Evolutionary conservation across 2,797 vertebrate genomes (phyloP).

Genomic region (Amazonetta brasiliensis): DNA sequence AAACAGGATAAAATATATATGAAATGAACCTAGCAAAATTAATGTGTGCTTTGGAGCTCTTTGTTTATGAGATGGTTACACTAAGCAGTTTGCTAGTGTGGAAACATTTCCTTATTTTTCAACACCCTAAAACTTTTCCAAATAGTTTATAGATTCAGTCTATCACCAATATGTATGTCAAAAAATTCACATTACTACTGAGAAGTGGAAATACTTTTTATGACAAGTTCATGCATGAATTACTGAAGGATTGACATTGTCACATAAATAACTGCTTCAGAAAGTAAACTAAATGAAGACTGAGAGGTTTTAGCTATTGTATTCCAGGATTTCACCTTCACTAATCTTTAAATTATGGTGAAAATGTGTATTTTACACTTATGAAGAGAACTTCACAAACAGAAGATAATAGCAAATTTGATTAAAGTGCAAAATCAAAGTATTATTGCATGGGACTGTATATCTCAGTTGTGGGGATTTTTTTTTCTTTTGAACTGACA

Average conservation of each 20-base stretch:
- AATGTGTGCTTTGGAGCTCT: conserved; percentile 22
- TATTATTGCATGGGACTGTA: not conserved
- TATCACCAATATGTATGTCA: conserved; percentile 1
- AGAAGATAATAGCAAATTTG: not conserved
- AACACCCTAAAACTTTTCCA: conserved; percentile 19
- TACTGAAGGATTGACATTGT: not conserved
- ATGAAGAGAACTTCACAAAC: not conserved
- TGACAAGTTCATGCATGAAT: conserved; percentile 46
- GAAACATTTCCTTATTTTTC: conserved; percentile 33
- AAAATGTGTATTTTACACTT: not conserved
- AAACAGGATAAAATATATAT: conserved; percentile 15
- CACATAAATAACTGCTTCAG: conserved; percentile 11
- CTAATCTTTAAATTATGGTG: not conserved
- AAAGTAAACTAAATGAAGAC: conserved; percentile 24
- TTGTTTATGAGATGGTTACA: not conserved
- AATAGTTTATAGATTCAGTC: conserved; percentile 1
- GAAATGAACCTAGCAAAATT: conserved; percentile 15
- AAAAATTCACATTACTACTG: not conserved
- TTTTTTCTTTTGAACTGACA: not conserved
- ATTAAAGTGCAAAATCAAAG: not conserved
- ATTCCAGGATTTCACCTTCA: not conserved
- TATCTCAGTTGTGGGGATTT: not conserved
- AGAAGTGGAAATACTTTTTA: not conserved
- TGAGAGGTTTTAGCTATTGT: not conserved
- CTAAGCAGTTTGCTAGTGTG: not conserved